Base-by-base conservation (phyloP, 2,888 invertebrate species). In the Andrena dorsata region DNA sequence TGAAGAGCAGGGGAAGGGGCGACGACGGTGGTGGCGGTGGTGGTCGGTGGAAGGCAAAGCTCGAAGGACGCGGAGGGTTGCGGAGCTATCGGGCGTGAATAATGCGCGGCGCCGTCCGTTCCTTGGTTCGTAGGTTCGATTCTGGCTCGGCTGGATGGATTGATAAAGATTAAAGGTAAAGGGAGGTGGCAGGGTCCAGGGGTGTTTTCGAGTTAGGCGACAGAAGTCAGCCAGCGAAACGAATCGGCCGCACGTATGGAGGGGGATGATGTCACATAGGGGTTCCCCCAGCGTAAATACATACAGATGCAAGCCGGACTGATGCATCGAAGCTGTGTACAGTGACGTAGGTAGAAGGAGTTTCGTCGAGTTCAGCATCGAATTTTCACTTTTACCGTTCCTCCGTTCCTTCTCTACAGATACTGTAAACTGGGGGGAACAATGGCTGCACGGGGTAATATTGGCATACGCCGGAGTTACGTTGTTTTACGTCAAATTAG, bases 121-220 rank as follows among this genome's bases (percentile, higher is more conserved):
- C 84, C 84, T 76, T 79, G 83, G 87, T 84, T 83, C 85, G 85
- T 87, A 85, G 86, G 88, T 88, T 88, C 86, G 91, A 87, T 87
- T 84, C 77, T 70, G 85, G 86, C 73, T 86, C 86, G 88, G 86
- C 89, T 91, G 91, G 91, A 90, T 90, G 93, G 92, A 93, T 93
- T 93, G 93, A 93, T 92, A 93, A 93, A 93, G 93, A 93, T 93
- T 93, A 93, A 93, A 93, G 93, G 93, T 93, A 91, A 92, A 89
- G 84, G 86, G 87, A 89, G 88, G 81, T 84, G 86, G 80, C 86
- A 86, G 80, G 81, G 84, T 85, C 87, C 74, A 86, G 82, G 88
- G 89, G 90, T 90, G 88, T 87, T 90, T 90, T 89, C 88, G 91
- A 93, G 90, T 91, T 90, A 92, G 93, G 93, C 92, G 93, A 93